Conservation (phyloP, 2,888 invertebrate genomes). For the Sinopyrophorus schimmeli region DNA sequence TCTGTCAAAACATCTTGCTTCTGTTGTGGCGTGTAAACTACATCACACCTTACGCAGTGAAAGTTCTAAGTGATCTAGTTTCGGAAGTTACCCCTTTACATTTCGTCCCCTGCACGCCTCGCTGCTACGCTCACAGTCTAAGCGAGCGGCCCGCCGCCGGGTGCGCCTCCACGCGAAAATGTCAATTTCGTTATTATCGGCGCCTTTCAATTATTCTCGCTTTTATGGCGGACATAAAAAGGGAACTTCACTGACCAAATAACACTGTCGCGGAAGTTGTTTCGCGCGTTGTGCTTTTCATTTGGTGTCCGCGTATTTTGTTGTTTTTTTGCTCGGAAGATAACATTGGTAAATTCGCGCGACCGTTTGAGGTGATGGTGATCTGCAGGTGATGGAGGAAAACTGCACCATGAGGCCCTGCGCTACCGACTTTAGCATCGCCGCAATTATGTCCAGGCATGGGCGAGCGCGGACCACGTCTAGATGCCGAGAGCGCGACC, state of each 20-base stretch:
- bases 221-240: conserved; percentile 10
- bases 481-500: conserved; percentile 56
- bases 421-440: conserved; percentile 95
- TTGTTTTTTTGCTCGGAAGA: conserved; percentile 3
- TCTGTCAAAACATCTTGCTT: conserved; percentile 56
- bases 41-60: conserved; percentile 36
- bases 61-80: conserved; percentile 34
- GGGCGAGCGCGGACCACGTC: conserved; percentile 64
- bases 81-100: conserved; percentile 30
- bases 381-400: conserved; percentile 60
- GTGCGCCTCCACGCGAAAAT: conserved; percentile 23
- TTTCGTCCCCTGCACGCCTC: conserved; percentile 24
- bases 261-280: too few relatives aligned
- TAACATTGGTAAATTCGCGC: conserved; percentile 3
- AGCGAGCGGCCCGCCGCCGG: conserved; percentile 16
- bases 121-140: conserved; percentile 25
- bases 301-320: conserved; percentile 3
- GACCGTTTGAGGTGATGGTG: conserved; percentile 36
- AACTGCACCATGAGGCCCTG: conserved; percentile 74
- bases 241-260: conserved; percentile 9
- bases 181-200: conserved; percentile 21
- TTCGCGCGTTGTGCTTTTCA: too few relatives aligned
- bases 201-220: conserved; percentile 11
- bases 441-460: conserved; percentile 88
- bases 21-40: conserved; percentile 43